Base-by-base conservation (phyloP, 1,140 invertebrate genomes). In the Druon quercuslanigerum region DNA sequence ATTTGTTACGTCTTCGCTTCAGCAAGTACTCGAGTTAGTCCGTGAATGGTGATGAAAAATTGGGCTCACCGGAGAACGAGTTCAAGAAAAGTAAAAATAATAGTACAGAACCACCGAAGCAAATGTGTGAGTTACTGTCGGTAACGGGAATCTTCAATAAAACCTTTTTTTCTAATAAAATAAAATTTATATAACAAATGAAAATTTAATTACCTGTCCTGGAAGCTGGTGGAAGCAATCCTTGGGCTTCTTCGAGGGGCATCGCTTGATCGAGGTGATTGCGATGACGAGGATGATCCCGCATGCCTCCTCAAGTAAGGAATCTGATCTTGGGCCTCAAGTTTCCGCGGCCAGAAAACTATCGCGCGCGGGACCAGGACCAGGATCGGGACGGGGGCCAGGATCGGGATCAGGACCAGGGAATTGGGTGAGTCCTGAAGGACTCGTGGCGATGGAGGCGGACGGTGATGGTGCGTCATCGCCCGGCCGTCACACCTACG, bases 391-490 rank as follows among this genome's bases (percentile, higher is more conserved):
- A 79, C 71, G 57, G 72, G 82, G 73, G 79, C 50, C 71, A 81
- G 82, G 79, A 84, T 79, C 25, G 60, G 60, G 60, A 66, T 33
- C 25, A 14, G 60, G 60, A 66, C 12, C 1, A 66, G 60, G 60
- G 46, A 40, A 33, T 66, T 25, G 75, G 81, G 76, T 56, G 86
- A 87, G 87, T 88, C 87, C 88, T 87, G 79, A 81, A 81, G 87
- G 87, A 90, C 87, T 83, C 88, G 83, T 86, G 80, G 74, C 78
- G 81, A 86, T 81, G 82, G 82, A 82, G 81, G 51, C 72, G 79
- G 86, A 84, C 83, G 87, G 83, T 86, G 86, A 82, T 88, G 84
- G 85, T 86, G 86, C 82, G 88, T 88, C 88, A 90, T 90, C 88
- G 89, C 89, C 89, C 87, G 84, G 87, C 84, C 87, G 87, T 88